Percentiles rank a stretch among this genome's conserved stretches.
These are phyloP conservation scores for Liodrosophila aerea DNA, from an alignment of 2,888 invertebrate genomes.

Conservation along the genomic window DNA sequence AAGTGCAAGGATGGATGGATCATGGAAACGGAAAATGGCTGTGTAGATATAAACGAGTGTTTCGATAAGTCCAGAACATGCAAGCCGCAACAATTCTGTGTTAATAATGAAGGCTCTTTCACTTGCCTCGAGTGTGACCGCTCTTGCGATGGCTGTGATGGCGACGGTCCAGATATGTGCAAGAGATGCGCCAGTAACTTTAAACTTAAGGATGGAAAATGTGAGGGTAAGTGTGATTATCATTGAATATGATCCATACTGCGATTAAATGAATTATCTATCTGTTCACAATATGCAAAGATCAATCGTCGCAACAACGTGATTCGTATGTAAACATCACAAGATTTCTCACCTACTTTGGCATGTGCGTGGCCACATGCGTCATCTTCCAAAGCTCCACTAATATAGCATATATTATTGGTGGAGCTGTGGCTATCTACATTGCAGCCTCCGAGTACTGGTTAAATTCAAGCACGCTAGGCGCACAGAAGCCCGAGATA, in stretches of 20 bases:
- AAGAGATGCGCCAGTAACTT: constrained; percentile 90
- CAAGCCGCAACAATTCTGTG: constrained; percentile 90
- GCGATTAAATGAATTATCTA: constrained; percentile 21
- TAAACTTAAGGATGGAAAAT: constrained; percentile 88
- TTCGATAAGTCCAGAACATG: constrained; percentile 84
- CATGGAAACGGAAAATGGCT: constrained; percentile 89
- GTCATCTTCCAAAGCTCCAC: constrained; percentile 93
- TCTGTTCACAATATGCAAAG: constrained; percentile 63
- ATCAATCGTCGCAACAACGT: constrained; percentile 83
- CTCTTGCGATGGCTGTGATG: constrained; percentile 91
- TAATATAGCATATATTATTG: constrained; percentile 89
- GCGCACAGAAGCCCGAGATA: constrained; percentile 76
- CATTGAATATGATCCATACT: neutral
- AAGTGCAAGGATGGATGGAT: constrained; percentile 88
- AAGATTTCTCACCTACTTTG: constrained; percentile 92
- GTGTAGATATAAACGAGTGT: constrained; percentile 94
- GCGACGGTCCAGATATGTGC: constrained; percentile 96
- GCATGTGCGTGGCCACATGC: constrained; percentile 91
- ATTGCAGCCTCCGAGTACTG: constrained; percentile 94
- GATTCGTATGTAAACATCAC: constrained; percentile 85
- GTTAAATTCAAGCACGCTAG: constrained; percentile 78
- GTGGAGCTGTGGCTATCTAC: constrained; percentile 90
- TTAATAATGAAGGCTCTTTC: constrained; percentile 93
- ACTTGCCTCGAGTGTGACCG: constrained; percentile 90
- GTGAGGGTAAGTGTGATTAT: constrained; percentile 85